Percentiles rank a stretch among this genome's conserved stretches.
Evolutionary conservation across 1,140 invertebrate genomes (phyloP).

Genomic region (Trichomalopsis sarcophagae): DNA sequence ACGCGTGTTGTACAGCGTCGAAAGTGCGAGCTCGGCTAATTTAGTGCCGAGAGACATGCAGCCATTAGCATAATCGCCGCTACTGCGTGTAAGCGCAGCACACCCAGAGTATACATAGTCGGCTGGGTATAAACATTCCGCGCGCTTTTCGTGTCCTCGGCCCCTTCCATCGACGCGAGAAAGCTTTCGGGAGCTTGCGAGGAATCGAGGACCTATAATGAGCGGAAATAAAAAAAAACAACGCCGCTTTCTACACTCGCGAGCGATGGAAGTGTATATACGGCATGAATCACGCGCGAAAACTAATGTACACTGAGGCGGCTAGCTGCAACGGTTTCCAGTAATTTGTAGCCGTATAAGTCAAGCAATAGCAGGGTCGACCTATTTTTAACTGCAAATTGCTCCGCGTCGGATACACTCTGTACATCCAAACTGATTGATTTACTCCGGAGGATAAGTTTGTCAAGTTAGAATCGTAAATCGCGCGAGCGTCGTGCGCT

Average conservation of each 20-base stretch:
- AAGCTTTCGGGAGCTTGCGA: neutral
- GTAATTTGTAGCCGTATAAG: neutral
- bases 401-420: neutral
- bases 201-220: neutral
- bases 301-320: too few relatives aligned
- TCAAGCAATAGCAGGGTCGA: neutral
- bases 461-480: constrained; percentile 1
- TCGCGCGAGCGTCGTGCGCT: neutral
- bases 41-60: constrained; percentile 62
- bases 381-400: constrained; percentile 4
- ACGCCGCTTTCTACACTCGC: neutral
- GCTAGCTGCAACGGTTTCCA: neutral
- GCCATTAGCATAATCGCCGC: constrained; percentile 17
- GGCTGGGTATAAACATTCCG: neutral
- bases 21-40: constrained; percentile 56
- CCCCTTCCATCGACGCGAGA: neutral
- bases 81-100: neutral
- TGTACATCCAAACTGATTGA: neutral
- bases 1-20: neutral
- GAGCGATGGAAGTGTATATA: neutral
- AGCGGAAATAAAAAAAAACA: constrained; percentile 7
- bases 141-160: neutral
- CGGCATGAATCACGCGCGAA: neutral
- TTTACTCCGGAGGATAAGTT: neutral
- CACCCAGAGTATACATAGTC: neutral